Percentiles rank a stretch among this genome's conserved stretches.
phyloP scores from a whole-genome alignment of 2,797 vertebrate genomes.

The Apogon talboti region DNA sequence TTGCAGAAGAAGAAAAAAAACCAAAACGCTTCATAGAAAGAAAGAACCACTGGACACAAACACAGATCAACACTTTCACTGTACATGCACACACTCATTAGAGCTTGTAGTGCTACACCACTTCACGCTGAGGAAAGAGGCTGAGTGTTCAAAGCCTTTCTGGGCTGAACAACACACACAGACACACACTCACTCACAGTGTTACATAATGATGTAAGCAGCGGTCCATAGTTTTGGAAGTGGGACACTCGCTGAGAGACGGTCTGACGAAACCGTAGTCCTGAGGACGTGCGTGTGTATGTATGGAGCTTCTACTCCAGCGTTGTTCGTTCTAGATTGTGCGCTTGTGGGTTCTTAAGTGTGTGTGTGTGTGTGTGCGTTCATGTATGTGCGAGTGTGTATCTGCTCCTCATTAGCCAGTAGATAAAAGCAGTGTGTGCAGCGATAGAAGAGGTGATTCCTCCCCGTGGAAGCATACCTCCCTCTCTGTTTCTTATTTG shows the following conservation, averaged over 20 bases:
- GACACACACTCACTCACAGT: conserved; percentile 28
- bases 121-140: conserved; percentile 64
- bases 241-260: conserved; percentile 76
- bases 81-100: conserved; percentile 62
- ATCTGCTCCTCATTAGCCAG: conserved; percentile 80
- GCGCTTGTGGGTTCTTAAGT: conserved; percentile 19
- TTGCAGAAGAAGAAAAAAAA: too few relatives aligned
- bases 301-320: conserved; percentile 23
- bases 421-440: conserved; percentile 79
- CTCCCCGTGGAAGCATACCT: conserved; percentile 71
- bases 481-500: conserved; percentile 68
- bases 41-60: conserved; percentile 4
- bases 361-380: conserved; percentile 1
- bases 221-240: conserved; percentile 72
- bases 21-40: too few relatives aligned
- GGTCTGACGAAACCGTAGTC: conserved; percentile 72
- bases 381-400: conserved; percentile 33
- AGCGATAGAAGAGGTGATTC: conserved; percentile 78
- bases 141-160: conserved; percentile 67
- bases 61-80: conserved; percentile 8
- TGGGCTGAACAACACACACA: conserved; percentile 39
- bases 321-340: conserved; percentile 18
- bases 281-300: conserved; percentile 54
- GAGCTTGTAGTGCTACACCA: conserved; percentile 59
- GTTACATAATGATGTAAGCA: conserved; percentile 77